Conservation (phyloP, 2,113 vertebrate species). For the Indicator indicator region DNA sequence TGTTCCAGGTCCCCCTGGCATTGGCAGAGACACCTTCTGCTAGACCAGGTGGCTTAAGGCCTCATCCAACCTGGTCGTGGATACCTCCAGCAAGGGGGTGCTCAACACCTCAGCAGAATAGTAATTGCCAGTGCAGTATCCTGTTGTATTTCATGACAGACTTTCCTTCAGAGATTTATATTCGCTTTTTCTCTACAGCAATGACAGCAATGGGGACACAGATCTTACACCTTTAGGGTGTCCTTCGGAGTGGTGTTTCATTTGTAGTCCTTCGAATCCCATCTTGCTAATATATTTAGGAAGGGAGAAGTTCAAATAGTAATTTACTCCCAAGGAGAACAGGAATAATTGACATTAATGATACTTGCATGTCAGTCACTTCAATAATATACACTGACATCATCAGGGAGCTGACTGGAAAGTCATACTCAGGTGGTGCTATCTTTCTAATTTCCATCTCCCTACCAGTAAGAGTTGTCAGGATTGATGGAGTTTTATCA, state of each 20-base stretch:
- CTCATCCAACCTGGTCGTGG: not conserved
- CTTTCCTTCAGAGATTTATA: not conserved
- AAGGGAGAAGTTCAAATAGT: not conserved
- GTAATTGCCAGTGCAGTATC: not conserved
- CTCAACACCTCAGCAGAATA: too few relatives aligned
- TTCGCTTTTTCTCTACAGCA: not conserved
- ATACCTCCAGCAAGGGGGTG: too few relatives aligned
- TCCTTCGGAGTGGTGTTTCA: not conserved
- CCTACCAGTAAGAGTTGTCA: conserved; percentile 35
- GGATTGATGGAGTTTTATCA: conserved; percentile 55
- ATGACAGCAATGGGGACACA: not conserved
- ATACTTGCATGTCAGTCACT: conserved; percentile 32
- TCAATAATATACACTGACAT: conserved; percentile 18
- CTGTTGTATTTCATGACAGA: not conserved
- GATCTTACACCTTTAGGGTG: not conserved
- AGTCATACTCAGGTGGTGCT: conserved; percentile 35
- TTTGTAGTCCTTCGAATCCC: not conserved
- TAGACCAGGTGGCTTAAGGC: too few relatives aligned
- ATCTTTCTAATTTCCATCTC: conserved; percentile 47
- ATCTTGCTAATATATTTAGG: not conserved
- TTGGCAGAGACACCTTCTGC: not conserved
- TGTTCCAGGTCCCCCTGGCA: not conserved
- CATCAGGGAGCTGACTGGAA: conserved; percentile 20
- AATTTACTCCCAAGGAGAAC: conserved; percentile 24
- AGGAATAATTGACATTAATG: conserved; percentile 29